Evolutionary conservation across 2,113 vertebrate species (phyloP).

Genomic region (Pachycephala philippinensis): DNA sequence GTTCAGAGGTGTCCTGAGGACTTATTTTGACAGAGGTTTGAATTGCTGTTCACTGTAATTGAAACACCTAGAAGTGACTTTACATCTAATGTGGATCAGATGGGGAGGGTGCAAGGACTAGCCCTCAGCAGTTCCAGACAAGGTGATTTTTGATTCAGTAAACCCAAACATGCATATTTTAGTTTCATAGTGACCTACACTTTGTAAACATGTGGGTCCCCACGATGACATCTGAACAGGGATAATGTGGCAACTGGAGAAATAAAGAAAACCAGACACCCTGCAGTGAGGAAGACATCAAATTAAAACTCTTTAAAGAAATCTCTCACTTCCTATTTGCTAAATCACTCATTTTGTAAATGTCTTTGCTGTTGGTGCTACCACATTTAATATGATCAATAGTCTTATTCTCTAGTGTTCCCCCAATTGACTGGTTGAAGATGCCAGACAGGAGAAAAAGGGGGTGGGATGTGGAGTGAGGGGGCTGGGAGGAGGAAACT

Average conservation of each 20-base stretch:
- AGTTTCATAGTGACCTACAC: background rate
- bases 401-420: slow-evolving; percentile 47
- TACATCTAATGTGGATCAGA: slow-evolving; percentile 22
- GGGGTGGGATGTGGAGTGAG: background rate
- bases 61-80: background rate
- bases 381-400: slow-evolving; percentile 25
- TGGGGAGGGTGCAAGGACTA: background rate
- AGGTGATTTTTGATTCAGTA: slow-evolving; percentile 41
- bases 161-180: background rate
- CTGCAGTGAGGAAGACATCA: background rate
- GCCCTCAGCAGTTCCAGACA: background rate
- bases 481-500: slow-evolving; percentile 64
- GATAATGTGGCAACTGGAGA: background rate
- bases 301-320: slow-evolving; percentile 10
- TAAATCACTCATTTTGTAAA: slow-evolving; percentile 31
- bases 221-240: background rate
- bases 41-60: background rate
- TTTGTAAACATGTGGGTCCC: background rate
- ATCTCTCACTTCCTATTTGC: slow-evolving; percentile 14
- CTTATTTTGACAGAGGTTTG: background rate
- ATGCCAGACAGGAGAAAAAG: slow-evolving; percentile 12
- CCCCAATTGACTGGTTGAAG: slow-evolving; percentile 63
- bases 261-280: slow-evolving; percentile 39
- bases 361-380: background rate
- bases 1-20: background rate